Evolutionary conservation across 2,113 vertebrate species (phyloP).

Genomic region (Podarcis raffonei): DNA sequence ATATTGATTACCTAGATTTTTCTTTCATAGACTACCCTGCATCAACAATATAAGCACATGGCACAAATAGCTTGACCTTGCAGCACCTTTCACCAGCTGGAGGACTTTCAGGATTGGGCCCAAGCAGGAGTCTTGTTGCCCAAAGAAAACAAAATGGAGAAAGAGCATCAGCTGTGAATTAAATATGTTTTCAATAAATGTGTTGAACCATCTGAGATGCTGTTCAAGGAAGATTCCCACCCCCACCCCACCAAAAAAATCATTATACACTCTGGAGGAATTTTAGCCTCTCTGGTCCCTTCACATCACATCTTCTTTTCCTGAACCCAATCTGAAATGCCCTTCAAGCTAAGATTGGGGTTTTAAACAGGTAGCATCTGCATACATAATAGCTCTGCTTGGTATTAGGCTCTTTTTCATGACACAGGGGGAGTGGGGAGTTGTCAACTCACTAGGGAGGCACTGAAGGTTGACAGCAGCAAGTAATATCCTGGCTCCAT

Average conservation of each 20-base stretch:
- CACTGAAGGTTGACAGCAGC: background rate
- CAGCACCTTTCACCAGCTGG: background rate
- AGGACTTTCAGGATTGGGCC: background rate
- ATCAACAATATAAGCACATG: background rate
- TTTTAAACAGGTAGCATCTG: constrained; percentile 8
- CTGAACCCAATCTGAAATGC: background rate
- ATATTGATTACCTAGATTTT: background rate
- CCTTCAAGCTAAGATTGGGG: background rate
- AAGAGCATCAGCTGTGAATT: background rate
- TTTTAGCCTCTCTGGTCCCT: background rate
- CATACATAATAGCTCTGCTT: background rate
- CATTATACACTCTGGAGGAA: background rate
- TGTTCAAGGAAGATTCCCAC: background rate
- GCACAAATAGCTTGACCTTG: background rate
- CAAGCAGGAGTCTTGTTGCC: background rate
- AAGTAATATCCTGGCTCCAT: background rate
- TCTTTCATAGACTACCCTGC: background rate
- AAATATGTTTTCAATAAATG: background rate
- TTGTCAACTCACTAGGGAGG: background rate
- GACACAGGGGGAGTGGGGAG: background rate
- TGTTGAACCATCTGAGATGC: background rate
- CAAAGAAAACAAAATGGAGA: background rate
- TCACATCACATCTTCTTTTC: background rate
- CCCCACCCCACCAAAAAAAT: background rate
- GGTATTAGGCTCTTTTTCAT: background rate